Evolutionary conservation across 2,113 vertebrate genomes (phyloP).

Genomic region (Toxostoma redivivum): DNA sequence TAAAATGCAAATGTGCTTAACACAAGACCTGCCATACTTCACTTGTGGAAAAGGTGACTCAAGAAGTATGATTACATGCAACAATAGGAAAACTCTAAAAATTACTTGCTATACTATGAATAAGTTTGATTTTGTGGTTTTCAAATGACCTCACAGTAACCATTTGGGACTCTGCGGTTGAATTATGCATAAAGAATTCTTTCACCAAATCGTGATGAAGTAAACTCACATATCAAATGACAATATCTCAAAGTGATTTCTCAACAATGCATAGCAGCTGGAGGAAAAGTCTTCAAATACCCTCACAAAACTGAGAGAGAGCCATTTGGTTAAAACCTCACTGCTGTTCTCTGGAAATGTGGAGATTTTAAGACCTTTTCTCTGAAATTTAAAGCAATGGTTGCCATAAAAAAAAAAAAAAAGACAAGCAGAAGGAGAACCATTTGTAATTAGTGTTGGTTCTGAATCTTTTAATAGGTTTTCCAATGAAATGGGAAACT

Average conservation of each 20-base stretch:
- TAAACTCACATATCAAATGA: background rate
- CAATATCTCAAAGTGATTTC: background rate
- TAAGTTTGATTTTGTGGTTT: background rate
- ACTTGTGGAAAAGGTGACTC: background rate
- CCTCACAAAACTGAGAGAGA: background rate
- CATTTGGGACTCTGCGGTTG: background rate
- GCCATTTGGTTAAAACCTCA: background rate
- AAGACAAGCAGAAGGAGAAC: background rate
- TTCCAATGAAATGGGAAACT: background rate
- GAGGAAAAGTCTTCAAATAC: background rate
- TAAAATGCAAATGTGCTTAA: background rate
- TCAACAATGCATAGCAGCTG: background rate
- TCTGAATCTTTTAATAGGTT: background rate
- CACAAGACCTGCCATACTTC: background rate
- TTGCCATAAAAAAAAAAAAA: background rate
- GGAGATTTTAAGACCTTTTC: background rate
- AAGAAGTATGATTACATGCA: background rate
- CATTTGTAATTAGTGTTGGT: background rate
- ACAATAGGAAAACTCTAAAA: background rate
- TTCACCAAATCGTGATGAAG: background rate
- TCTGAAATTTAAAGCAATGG: background rate
- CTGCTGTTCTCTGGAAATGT: background rate
- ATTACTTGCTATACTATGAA: background rate
- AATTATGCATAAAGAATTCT: background rate
- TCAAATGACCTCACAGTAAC: background rate